Evolutionary conservation across 2,888 invertebrate species (phyloP).

Genomic region (Phaedon cochleariae): DNA sequence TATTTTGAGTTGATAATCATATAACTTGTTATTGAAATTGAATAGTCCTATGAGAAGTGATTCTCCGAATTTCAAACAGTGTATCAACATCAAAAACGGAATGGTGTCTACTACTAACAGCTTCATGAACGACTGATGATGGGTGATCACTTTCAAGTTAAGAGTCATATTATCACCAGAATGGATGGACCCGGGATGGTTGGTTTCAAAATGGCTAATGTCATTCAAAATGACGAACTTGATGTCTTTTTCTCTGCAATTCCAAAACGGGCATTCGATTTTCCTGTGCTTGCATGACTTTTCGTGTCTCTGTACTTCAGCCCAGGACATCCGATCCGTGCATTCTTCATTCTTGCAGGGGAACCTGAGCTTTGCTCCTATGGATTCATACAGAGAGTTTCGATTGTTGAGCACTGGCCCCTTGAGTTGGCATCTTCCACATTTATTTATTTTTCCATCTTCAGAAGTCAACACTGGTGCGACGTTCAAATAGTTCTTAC

Average conservation of each 20-base stretch:
- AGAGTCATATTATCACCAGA: conserved; percentile 20
- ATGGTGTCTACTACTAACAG: conserved; percentile 28
- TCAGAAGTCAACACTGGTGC: conserved; percentile 38
- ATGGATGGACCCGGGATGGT: conserved; percentile 37
- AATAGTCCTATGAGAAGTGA: conserved; percentile 36
- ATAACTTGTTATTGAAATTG: conserved; percentile 25
- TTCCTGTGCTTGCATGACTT: conserved; percentile 32
- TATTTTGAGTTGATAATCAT: conserved; percentile 36
- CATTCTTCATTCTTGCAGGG: conserved; percentile 36
- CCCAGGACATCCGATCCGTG: conserved; percentile 30
- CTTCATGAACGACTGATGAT: conserved; percentile 38
- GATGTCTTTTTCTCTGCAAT: conserved; percentile 37
- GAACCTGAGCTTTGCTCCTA: conserved; percentile 37
- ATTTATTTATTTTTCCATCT: conserved; percentile 37
- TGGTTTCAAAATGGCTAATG: conserved; percentile 34
- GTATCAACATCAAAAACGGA: conserved; percentile 36
- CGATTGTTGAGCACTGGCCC: conserved; percentile 32
- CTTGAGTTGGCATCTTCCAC: conserved; percentile 35
- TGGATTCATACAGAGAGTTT: conserved; percentile 38
- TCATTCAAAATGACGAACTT: conserved; percentile 28
- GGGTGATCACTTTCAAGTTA: conserved; percentile 28
- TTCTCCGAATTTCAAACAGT: conserved; percentile 37
- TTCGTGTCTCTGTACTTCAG: conserved; percentile 35
- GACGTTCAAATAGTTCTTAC: conserved; percentile 40
- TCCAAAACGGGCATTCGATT: conserved; percentile 37